Conservation (phyloP, 2,797 vertebrate genomes). For the Pygocentrus nattereri region DNA sequence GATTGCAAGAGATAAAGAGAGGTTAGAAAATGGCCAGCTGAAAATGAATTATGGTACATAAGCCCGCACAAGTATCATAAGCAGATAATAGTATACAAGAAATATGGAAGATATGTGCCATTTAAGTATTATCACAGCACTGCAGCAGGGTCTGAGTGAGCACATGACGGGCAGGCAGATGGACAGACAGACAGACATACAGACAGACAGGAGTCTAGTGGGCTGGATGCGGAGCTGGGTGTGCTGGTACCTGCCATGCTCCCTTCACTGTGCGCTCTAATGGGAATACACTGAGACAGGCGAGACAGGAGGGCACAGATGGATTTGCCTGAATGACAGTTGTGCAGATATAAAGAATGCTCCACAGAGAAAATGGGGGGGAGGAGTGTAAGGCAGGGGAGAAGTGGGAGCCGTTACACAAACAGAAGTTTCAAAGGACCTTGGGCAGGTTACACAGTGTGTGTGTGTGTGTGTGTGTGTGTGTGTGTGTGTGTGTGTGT, state of each 20-base stretch:
- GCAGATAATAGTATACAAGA: not conserved
- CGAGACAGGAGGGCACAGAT: slow-evolving; percentile 62
- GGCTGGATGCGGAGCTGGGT: slow-evolving; percentile 51
- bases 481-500: too few species aligned
- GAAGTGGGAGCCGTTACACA: slow-evolving; percentile 34
- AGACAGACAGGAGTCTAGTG: slow-evolving; percentile 36
- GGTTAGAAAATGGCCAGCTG: too few species aligned
- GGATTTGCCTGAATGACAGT: slow-evolving; percentile 61
- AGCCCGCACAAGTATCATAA: not conserved
- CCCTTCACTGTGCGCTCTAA: slow-evolving; percentile 56
- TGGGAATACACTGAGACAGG: slow-evolving; percentile 62
- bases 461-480: too few species aligned
- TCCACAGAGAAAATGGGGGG: slow-evolving; percentile 8
- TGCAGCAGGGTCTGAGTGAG: slow-evolving; percentile 26
- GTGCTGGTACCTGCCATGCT: slow-evolving; percentile 58
- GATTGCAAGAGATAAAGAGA: too few species aligned
- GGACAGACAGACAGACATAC: slow-evolving; percentile 35
- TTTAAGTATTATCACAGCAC: slow-evolving; percentile 12
- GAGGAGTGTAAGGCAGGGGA: slow-evolving; percentile 31
- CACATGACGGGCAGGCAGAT: slow-evolving; percentile 32
- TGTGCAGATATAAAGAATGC: slow-evolving; percentile 56
- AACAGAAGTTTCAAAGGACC: slow-evolving; percentile 48
- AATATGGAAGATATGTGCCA: not conserved
- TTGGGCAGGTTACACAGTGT: slow-evolving; percentile 21
- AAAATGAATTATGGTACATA: not conserved